Evolutionary conservation across 2,888 invertebrate species (phyloP).

Genomic region (Apamea epomidion): DNA sequence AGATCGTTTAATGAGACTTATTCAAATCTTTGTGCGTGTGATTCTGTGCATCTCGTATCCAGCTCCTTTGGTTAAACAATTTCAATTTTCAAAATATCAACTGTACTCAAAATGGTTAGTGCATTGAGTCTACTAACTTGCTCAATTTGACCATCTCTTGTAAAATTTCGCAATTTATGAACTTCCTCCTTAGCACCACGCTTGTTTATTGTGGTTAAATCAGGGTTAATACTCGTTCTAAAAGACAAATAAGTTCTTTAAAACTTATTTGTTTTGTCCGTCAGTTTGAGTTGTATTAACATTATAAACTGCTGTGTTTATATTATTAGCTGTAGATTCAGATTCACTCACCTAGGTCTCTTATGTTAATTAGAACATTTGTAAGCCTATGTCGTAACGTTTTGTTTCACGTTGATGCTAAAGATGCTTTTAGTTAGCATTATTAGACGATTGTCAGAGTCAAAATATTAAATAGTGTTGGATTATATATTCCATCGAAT

Average conservation of each 20-base stretch:
- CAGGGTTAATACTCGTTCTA: too few relatives aligned
- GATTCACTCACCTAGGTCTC: slow-evolving; percentile 14
- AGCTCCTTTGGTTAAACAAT: not conserved
- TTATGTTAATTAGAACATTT: slow-evolving; percentile 41
- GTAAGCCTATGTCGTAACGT: slow-evolving; percentile 28
- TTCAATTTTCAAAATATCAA: not conserved
- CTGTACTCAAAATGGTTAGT: not conserved
- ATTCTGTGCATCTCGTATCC: not conserved
- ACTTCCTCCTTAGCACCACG: not conserved
- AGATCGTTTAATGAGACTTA: slow-evolving; percentile 15
- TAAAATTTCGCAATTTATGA: not conserved
- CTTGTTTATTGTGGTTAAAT: not conserved
- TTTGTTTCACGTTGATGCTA: slow-evolving; percentile 5
- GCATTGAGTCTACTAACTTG: not conserved
- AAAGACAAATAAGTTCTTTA: not conserved
- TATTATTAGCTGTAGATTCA: slow-evolving; percentile 19
- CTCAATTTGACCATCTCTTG: not conserved
- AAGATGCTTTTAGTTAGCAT: slow-evolving; percentile 8
- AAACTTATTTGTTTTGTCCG: not conserved
- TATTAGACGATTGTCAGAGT: not conserved
- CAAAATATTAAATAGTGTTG: not conserved
- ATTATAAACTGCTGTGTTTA: not conserved
- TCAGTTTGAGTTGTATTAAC: not conserved
- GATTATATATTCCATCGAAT: not conserved
- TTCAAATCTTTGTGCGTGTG: not conserved